A percentile compares a stretch with the other conserved stretches of the same genome.
Conservation (phyloP, 2,888 invertebrate species). For the Agrochola lychnidis region DNA sequence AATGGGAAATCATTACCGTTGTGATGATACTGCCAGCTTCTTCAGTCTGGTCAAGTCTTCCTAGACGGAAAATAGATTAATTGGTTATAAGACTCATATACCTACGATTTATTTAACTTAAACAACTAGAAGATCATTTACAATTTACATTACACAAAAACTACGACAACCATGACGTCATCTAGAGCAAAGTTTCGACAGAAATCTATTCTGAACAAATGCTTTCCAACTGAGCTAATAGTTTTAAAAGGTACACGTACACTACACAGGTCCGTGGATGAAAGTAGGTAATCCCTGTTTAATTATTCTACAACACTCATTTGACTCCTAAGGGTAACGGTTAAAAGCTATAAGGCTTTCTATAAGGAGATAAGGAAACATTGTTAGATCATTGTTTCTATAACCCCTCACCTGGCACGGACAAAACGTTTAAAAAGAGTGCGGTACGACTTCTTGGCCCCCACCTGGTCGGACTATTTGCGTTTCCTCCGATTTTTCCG, state of each 20-base stretch:
- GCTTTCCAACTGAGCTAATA: not conserved
- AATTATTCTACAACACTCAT: conserved; percentile 20
- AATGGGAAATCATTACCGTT: no score
- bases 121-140: not conserved
- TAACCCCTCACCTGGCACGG: not conserved
- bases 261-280: not conserved
- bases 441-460: not conserved
- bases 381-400: not conserved
- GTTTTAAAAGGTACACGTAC: not conserved
- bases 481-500: not conserved
- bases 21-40: no score
- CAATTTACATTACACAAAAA: not conserved
- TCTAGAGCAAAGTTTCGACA: not conserved
- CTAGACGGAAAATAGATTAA: not conserved
- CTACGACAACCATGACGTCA: not conserved
- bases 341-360: conserved; percentile 17
- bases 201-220: not conserved
- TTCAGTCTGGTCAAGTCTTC: not conserved
- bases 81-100: not conserved
- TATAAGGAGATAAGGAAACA: not conserved
- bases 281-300: conserved; percentile 18
- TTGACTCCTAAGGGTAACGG: not conserved
- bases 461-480: not conserved
- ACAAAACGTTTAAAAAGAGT: not conserved
- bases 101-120: not conserved